Conservation (phyloP, 2,888 invertebrate species). For the Priocnemis perturbator region DNA sequence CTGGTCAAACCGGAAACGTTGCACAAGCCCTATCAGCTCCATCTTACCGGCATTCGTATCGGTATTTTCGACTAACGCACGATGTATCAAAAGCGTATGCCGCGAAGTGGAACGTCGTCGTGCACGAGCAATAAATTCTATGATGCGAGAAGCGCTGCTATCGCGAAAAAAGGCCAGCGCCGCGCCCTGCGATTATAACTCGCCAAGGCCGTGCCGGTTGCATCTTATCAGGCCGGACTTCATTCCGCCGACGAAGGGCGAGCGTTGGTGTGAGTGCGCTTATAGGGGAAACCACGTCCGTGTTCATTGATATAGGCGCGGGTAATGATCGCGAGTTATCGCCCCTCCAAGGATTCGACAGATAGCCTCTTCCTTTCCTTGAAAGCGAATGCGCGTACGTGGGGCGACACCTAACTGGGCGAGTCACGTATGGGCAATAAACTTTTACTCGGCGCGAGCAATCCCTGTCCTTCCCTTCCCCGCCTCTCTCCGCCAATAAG, state of each 20-base stretch:
- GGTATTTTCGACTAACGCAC: too few species aligned
- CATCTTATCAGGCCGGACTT: slow-evolving; percentile 22
- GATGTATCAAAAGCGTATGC: too few species aligned
- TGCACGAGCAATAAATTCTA: slow-evolving; percentile 6
- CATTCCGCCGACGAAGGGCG: slow-evolving; percentile 12
- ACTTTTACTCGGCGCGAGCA: slow-evolving; percentile 35
- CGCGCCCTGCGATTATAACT: slow-evolving; percentile 18
- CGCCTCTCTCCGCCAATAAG: background rate
- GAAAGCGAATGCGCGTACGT: slow-evolving; percentile 28
- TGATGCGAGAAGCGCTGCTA: slow-evolving; percentile 10
- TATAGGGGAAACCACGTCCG: too few species aligned
- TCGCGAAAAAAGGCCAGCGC: background rate
- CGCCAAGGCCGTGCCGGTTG: slow-evolving; percentile 18
- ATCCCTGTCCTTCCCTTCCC: slow-evolving; percentile 25
- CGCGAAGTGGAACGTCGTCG: background rate
- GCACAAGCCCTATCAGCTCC: too few species aligned
- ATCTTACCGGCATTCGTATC: too few species aligned
- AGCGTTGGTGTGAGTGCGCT: too few species aligned
- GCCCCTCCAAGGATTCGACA: slow-evolving; percentile 33
- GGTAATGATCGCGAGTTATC: slow-evolving; percentile 31
- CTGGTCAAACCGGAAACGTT: too few species aligned
- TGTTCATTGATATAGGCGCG: background rate
- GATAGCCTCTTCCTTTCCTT: slow-evolving; percentile 31
- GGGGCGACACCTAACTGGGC: slow-evolving; percentile 31
- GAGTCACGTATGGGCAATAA: slow-evolving; percentile 45